phyloP scores from a whole-genome alignment of 2,888 invertebrate species.

The Drosophila siamana region DNA sequence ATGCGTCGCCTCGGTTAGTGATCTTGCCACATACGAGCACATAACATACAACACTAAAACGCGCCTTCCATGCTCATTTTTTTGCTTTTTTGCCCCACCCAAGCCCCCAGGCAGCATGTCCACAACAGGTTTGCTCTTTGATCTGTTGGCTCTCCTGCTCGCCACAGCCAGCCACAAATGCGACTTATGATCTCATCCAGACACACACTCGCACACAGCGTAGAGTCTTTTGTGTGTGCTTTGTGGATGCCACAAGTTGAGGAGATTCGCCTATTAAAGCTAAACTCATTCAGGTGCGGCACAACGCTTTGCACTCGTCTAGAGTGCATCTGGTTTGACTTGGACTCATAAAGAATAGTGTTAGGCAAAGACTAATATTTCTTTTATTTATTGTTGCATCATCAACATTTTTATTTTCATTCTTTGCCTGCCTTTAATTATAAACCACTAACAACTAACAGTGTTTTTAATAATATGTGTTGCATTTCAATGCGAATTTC shows the following conservation, averaged over 20 bases:
- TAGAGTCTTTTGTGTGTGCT: no score
- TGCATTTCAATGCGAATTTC: no score
- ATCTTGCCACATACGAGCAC: constrained; percentile 43
- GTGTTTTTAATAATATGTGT: no score
- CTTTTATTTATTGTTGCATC: not conserved
- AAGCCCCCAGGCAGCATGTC: not conserved
- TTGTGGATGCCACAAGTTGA: constrained; percentile 22
- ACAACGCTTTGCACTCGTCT: constrained; percentile 30
- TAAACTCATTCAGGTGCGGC: constrained; percentile 70
- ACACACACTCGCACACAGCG: no score
- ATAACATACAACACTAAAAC: constrained; percentile 1
- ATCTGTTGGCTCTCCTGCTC: constrained; percentile 60
- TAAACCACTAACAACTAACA: no score
- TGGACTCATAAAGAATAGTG: constrained; percentile 40
- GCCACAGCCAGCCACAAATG: constrained; percentile 25
- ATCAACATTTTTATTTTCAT: not conserved
- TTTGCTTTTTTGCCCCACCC: not conserved
- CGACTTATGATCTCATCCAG: constrained; percentile 70
- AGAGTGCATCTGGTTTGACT: constrained; percentile 18
- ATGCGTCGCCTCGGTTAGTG: constrained; percentile 39
- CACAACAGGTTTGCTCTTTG: constrained; percentile 75
- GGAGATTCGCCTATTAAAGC: constrained; percentile 75
- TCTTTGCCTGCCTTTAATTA: no score
- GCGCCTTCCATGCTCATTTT: not conserved
- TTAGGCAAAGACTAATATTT: constrained; percentile 18